Evolutionary conservation across 2,113 vertebrate genomes (phyloP), one percentile per base, ranked within the genome.

Genomic region (Chloropsis cyanopogon): DNA sequence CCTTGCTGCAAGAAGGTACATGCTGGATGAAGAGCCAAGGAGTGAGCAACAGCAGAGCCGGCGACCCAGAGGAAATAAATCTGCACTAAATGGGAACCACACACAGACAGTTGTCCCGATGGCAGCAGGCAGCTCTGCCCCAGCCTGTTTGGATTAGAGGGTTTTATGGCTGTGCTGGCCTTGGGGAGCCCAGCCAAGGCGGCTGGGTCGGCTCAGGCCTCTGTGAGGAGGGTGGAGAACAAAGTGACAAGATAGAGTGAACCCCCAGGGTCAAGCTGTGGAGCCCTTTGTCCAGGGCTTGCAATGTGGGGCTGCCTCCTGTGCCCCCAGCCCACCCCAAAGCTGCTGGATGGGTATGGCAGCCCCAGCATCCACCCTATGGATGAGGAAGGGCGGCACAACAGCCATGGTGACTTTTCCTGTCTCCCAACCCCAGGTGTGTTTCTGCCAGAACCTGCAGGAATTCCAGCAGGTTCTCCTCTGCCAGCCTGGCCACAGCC

Each of bases 11-110:
- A 21, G 85, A 91, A 95, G 84, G 94, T 93, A 76, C 84, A 82
- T 21, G 66, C 61, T 72, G 77, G 83, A 86, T 89, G 79, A 76
- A 16, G 72, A 89, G 84, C 85, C 86, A 96, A 88, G 65, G 66
- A 91, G 86, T 24, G 79, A 93, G 86, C 90, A 90, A 92, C 71
- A 56, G 50, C 91, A 44, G 87, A 94, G 88, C 25, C 21, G 1
- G 82, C 41, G 9, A 75, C 88, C 56, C 88, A 75, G 84, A 63
- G 96, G 86, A 96, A 97, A 94, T 77, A 85, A 94, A 94, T 90
- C 82, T 73, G 88, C 64, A 59, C 53, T 54, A 69, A 90, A 91
- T 82, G 92, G 87, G 82, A 97, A 80, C 93, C 96, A 91, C 90
- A 86, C 84, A 93, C 70, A 16, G 92, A 78, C 90, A 86, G 76